phyloP scores from a whole-genome alignment of 2,113 vertebrate species.

The Parus major region DNA sequence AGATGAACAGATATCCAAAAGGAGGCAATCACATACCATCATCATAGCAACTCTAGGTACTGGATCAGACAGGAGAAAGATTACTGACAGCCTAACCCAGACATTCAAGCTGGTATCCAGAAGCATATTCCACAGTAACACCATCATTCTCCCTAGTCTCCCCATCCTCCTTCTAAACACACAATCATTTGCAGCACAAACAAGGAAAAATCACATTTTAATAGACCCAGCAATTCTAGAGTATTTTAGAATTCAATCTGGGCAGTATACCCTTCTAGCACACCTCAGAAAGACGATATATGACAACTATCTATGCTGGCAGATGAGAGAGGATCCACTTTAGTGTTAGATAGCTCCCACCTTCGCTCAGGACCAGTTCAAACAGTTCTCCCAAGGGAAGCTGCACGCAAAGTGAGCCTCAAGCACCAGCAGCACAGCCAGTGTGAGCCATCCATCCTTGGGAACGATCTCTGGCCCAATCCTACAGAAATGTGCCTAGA shows the following conservation, averaged over 20 bases:
- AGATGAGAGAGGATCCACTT: background rate
- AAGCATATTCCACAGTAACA: background rate
- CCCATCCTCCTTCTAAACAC: background rate
- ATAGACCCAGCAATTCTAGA: background rate
- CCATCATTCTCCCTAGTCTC: background rate
- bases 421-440: background rate
- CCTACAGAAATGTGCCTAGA: accelerated
- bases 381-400: background rate
- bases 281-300: background rate
- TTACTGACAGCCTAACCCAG: background rate
- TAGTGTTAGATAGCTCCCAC: background rate
- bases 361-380: background rate
- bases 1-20: background rate
- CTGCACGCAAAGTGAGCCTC: accelerated
- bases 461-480: accelerated
- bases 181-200: background rate
- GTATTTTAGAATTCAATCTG: background rate
- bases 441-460: accelerated
- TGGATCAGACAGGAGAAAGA: background rate
- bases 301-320: accelerated
- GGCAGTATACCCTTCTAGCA: background rate
- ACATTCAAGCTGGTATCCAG: background rate
- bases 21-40: background rate
- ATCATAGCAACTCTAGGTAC: background rate
- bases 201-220: background rate